Evolutionary conservation across 2,113 vertebrate genomes (phyloP), one percentile per base, ranked within the genome.

Genomic region (Malurus elegans): DNA sequence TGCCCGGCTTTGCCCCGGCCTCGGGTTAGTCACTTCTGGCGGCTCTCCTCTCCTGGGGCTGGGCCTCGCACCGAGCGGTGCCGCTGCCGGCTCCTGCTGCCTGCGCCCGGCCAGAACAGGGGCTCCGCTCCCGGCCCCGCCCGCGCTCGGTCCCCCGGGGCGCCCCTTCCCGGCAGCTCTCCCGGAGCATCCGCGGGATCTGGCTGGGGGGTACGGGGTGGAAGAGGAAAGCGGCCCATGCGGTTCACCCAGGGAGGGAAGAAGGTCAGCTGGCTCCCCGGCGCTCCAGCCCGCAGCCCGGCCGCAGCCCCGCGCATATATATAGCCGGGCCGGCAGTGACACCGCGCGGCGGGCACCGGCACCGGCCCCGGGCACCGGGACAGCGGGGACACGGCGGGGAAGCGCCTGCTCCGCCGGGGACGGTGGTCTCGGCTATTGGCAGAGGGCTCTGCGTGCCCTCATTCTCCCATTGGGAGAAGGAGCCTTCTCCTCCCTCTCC

Each of bases 301-400:
- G 8, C 12, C 45, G 44, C 69, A 12, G 45, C 60, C 8, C 31
- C 42, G 48, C 51, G n/a, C n/a, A n/a, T n/a, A n/a, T n/a, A n/a
- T n/a, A n/a, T n/a, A n/a, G 32, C 88, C 76, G 16, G 80, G 71
- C 61, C 93, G 51, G 90, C 92, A 94, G 93, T 93, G 95, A 93
- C 95, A 94, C 93, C 93, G 79, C 93, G 95, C 84, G 90, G 95
- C 70, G 56, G 36, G 25, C 80, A 34, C 51, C 34, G 67, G 86
- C 91, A 79, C 72, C 66, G 65, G 54, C 36, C 4, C 24, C 45
- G 44, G 60, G 75, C 70, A 26, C 23, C 40, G 58, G 19, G 38
- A 23, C 34, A 1, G 66, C 66, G 19, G 31, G 53, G 54, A 69
- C 71, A 50, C 60, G 29, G 44, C 44, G 31, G 3, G 34, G 16